These are phyloP conservation scores for Pterobdella sp. DNA, from an alignment of 2,888 invertebrate genomes.

Conservation along the genomic window DNA sequence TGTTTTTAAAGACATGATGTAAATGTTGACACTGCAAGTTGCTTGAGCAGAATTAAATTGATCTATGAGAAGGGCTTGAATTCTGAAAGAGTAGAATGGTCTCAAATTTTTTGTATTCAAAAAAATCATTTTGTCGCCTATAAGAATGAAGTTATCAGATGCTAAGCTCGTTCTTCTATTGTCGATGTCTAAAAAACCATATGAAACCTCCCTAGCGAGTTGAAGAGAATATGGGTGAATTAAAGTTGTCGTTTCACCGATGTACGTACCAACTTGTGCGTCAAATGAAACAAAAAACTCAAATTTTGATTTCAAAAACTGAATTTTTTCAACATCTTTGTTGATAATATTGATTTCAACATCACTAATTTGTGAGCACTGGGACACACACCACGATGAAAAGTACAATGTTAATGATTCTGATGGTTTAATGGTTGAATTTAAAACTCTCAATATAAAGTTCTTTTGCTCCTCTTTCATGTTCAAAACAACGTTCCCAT, in stretches of 20 bases:
- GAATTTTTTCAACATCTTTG: neutral
- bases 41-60: neutral
- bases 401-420: neutral
- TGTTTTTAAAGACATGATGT: neutral
- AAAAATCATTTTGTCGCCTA: neutral
- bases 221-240: too few relatives aligned
- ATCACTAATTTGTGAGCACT: too few relatives aligned
- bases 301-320: neutral
- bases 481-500: neutral
- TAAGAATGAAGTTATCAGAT: neutral
- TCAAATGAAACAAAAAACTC: neutral
- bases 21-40: neutral
- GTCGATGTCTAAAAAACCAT: too few relatives aligned
- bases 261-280: neutral
- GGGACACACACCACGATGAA: neutral
- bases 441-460: too few relatives aligned
- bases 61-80: neutral
- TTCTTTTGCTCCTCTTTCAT: conserved; percentile 4
- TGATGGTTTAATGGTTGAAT: neutral
- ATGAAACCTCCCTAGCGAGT: too few relatives aligned
- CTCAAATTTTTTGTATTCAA: neutral
- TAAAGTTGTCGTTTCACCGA: neutral
- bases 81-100: neutral
- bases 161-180: too few relatives aligned
- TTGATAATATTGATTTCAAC: neutral